Conservation (phyloP, 2,888 invertebrate genomes). For the Mamestra brassicae region DNA sequence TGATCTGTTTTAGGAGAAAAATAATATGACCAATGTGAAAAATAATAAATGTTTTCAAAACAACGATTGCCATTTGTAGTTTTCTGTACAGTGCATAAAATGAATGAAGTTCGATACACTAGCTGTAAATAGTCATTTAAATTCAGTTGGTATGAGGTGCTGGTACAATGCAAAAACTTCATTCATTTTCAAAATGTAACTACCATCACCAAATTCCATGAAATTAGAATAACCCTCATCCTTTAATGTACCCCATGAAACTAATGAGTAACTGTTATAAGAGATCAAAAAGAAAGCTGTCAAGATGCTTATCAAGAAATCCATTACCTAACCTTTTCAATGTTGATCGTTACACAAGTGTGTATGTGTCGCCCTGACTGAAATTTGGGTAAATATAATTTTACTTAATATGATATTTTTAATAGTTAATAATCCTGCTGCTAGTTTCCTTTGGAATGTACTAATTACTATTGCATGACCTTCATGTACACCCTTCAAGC, state of each 20-base stretch:
- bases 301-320: slow-evolving; percentile 89
- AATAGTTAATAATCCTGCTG: slow-evolving; percentile 86
- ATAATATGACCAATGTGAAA: slow-evolving; percentile 88
- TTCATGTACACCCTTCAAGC: slow-evolving; percentile 82
- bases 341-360: slow-evolving; percentile 85
- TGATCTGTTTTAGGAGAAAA: slow-evolving; percentile 82
- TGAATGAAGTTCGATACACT: slow-evolving; percentile 68
- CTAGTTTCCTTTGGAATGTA: slow-evolving; percentile 88
- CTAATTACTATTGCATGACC: slow-evolving; percentile 87
- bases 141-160: slow-evolving; percentile 18
- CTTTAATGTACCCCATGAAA: slow-evolving; percentile 62
- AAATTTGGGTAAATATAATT: slow-evolving; percentile 89
- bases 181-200: slow-evolving; percentile 68
- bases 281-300: slow-evolving; percentile 86
- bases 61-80: slow-evolving; percentile 74
- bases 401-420: slow-evolving; percentile 84
- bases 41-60: slow-evolving; percentile 89
- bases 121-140: slow-evolving; percentile 26
- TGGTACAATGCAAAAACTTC: slow-evolving; percentile 56
- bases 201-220: slow-evolving; percentile 61
- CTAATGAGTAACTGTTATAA: slow-evolving; percentile 68
- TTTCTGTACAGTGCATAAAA: slow-evolving; percentile 72
- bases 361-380: slow-evolving; percentile 89
- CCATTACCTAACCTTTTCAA: slow-evolving; percentile 78
- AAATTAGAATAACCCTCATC: slow-evolving; percentile 65